Evolutionary conservation across 1,140 invertebrate species (phyloP).

Genomic region (Hesperophylax magnus): DNA sequence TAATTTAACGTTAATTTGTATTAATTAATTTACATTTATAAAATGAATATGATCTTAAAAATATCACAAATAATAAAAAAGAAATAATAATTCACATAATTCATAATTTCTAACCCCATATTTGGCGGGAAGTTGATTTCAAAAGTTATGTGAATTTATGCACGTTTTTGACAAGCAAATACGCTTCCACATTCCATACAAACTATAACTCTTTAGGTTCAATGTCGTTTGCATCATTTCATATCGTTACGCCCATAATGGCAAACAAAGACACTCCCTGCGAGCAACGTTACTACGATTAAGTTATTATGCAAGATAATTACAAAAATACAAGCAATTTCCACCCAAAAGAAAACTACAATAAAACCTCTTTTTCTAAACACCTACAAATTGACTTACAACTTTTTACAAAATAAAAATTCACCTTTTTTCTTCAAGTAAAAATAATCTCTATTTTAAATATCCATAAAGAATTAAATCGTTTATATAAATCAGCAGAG

Average conservation of each 20-base stretch:
- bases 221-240: background rate
- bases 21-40: no score
- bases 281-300: background rate
- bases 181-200: background rate
- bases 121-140: constrained; percentile 6
- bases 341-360: background rate
- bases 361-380: constrained; percentile 1
- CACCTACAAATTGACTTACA: background rate
- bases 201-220: background rate
- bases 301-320: constrained; percentile 16
- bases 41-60: no score
- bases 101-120: background rate
- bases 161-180: background rate
- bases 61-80: background rate
- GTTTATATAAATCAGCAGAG: background rate
- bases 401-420: background rate
- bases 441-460: background rate
- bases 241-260: constrained; percentile 15
- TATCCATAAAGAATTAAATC: background rate
- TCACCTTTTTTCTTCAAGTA: background rate
- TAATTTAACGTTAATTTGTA: no score
- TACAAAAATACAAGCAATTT: background rate
- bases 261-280: constrained; percentile 18
- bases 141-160: constrained; percentile 15
- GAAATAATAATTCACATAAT: background rate